These are phyloP conservation scores for Nannoperca australis DNA, from an alignment of 2,797 vertebrate genomes.

Conservation along the genomic window DNA sequence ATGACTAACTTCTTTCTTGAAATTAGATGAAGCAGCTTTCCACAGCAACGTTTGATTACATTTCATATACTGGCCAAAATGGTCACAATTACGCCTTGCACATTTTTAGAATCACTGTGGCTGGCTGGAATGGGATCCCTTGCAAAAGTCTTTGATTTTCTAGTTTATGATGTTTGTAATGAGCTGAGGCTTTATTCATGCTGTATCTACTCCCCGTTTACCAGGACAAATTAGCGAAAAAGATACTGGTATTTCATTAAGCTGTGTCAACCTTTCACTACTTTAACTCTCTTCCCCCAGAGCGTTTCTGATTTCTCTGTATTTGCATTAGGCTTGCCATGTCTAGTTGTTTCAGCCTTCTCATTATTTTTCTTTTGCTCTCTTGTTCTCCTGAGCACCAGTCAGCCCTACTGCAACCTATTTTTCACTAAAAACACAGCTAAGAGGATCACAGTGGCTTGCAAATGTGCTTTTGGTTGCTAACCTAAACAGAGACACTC, in stretches of 20 bases:
- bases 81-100: background rate
- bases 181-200: background rate
- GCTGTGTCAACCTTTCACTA: constrained; percentile 20
- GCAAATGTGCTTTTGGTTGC: constrained; percentile 38
- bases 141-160: constrained; percentile 13
- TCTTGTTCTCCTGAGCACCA: constrained; percentile 15
- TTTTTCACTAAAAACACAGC: constrained; percentile 57
- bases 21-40: background rate
- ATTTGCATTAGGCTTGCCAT: constrained; percentile 40
- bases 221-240: constrained; percentile 39
- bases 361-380: constrained; percentile 11
- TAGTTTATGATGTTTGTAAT: constrained; percentile 20
- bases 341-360: constrained; percentile 41
- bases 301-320: constrained; percentile 24
- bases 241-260: constrained; percentile 49
- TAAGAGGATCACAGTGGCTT: constrained; percentile 26
- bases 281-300: constrained; percentile 10
- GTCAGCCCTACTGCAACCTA: constrained; percentile 47
- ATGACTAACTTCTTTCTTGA: too few species aligned
- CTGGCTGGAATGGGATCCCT: background rate
- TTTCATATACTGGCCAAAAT: background rate
- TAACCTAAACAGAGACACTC: constrained; percentile 38
- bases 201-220: constrained; percentile 1
- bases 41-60: background rate
- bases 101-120: constrained; percentile 11